Percentiles rank a stretch among this genome's conserved stretches.
Evolutionary conservation across 2,113 vertebrate genomes (phyloP).

Genomic region (Apteryx owenii): DNA sequence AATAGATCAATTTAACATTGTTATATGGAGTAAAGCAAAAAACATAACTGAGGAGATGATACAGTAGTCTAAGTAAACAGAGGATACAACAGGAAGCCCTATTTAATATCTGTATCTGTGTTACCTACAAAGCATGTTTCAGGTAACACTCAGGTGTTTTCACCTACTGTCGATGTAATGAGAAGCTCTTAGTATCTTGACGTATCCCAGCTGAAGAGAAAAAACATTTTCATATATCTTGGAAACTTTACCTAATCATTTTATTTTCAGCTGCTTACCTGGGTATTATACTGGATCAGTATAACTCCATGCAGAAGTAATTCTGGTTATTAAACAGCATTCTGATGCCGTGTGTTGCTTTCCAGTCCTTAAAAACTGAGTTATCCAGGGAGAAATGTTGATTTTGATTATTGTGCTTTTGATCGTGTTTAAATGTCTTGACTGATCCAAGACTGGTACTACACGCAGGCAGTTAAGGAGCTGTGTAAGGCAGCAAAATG

Average conservation of each 20-base stretch:
- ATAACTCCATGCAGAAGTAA: neutral
- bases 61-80: neutral
- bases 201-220: neutral
- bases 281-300: constrained; percentile 5
- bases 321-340: neutral
- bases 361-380: neutral
- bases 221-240: constrained; percentile 20
- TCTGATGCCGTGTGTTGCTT: neutral
- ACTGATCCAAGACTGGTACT: neutral
- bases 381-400: neutral
- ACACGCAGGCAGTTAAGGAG: neutral
- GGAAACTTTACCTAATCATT: neutral
- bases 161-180: neutral
- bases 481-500: neutral
- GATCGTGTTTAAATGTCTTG: neutral
- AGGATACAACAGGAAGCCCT: rapidly evolving
- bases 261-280: constrained; percentile 35
- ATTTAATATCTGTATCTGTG: neutral
- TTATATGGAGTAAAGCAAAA: neutral
- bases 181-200: neutral
- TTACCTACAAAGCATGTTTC: neutral
- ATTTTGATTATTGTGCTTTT: neutral
- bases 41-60: neutral
- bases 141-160: neutral
- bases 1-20: neutral